These are phyloP conservation scores for Nerophis ophidion DNA, from an alignment of 2,113 vertebrate species.

Conservation along the genomic window DNA sequence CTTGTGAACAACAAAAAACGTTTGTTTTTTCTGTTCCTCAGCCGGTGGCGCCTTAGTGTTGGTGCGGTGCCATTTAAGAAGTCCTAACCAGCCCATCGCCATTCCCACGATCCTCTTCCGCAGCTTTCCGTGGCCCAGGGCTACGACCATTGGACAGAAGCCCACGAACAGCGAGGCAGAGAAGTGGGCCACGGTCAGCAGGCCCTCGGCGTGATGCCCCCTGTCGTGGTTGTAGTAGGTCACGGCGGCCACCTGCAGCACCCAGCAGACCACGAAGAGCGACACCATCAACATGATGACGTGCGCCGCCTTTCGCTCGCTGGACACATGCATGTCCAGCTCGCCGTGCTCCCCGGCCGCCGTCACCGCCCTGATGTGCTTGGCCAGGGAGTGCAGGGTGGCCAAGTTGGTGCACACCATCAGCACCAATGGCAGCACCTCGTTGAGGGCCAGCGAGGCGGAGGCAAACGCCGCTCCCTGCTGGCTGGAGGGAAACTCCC, in stretches of 20 bases:
- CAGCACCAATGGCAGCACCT: constrained; percentile 67
- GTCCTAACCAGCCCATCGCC: constrained; percentile 34
- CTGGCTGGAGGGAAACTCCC: constrained; percentile 65
- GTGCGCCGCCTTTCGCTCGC: constrained; percentile 69
- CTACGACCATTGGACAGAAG: constrained; percentile 75
- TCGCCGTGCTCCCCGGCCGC: constrained; percentile 30
- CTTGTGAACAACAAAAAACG: constrained; percentile 35
- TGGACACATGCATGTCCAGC: constrained; percentile 53
- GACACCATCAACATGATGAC: constrained; percentile 70
- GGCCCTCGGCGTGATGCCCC: constrained; percentile 56
- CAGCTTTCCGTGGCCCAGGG: constrained; percentile 72
- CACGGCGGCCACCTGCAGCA: constrained; percentile 71
- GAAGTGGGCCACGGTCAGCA: constrained; percentile 73
- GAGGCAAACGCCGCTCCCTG: constrained; percentile 67
- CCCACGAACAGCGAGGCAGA: constrained; percentile 72
- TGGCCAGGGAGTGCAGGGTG: constrained; percentile 64
- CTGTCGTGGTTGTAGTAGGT: constrained; percentile 74
- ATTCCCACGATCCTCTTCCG: constrained; percentile 55
- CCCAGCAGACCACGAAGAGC: constrained; percentile 74
- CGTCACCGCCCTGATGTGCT: constrained; percentile 66
- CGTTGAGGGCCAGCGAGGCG: constrained; percentile 68
- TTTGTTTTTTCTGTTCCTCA: constrained; percentile 19
- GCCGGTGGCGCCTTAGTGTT: background rate
- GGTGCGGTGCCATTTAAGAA: constrained; percentile 16
- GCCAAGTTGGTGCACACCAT: constrained; percentile 71